phyloP scores from a whole-genome alignment of 2,797 vertebrate species.

The Pangasius macronema region DNA sequence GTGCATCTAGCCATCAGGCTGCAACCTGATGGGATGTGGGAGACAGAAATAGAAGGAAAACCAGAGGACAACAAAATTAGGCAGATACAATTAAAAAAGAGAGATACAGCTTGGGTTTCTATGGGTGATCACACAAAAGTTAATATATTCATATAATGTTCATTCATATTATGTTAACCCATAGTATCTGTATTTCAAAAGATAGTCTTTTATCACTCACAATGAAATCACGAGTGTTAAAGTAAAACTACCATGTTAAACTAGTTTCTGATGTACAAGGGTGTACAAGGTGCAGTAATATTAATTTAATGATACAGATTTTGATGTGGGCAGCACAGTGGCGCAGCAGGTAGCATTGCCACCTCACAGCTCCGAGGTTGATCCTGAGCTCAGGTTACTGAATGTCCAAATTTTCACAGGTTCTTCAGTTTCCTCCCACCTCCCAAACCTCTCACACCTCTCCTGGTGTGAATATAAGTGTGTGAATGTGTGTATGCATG shows the following conservation, averaged over 20 bases:
- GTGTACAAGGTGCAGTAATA: conserved; percentile 3
- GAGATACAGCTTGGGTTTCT: not conserved
- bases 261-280: not conserved
- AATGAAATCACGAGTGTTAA: not conserved
- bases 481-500: not conserved
- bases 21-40: conserved; percentile 33
- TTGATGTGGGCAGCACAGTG: not conserved
- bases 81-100: not conserved
- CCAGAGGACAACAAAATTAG: too few species aligned
- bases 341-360: not conserved
- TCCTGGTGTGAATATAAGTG: not conserved
- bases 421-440: not conserved
- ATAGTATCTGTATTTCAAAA: not conserved
- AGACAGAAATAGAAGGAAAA: not conserved
- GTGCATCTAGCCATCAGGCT: conserved; percentile 30
- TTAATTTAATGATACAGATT: not conserved
- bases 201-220: not conserved
- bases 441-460: too few species aligned
- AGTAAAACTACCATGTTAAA: conserved; percentile 15
- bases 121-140: not conserved
- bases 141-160: not conserved
- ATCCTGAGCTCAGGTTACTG: not conserved
- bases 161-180: not conserved
- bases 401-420: not conserved
- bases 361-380: not conserved